phyloP scores from a whole-genome alignment of 1,140 invertebrate species.

The Archivesica marissinica region DNA sequence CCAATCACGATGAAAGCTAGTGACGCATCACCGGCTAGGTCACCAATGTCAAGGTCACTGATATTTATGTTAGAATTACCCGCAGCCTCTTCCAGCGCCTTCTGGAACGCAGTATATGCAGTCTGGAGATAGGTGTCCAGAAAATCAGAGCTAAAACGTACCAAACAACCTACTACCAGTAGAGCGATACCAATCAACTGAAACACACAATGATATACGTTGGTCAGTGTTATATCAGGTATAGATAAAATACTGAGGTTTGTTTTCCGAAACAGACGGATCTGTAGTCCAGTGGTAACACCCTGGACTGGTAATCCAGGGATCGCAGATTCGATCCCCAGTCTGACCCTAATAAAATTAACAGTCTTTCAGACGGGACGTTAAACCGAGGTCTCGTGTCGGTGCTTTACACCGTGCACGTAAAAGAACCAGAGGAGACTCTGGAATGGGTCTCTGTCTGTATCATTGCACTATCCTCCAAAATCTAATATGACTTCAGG shows the following conservation, averaged over 20 bases:
- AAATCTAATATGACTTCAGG: too few species aligned
- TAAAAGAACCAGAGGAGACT: too few species aligned
- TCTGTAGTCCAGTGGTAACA: neutral
- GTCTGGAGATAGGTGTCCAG: constrained; percentile 54
- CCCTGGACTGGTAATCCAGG: neutral
- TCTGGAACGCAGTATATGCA: constrained; percentile 54
- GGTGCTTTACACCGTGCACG: too few species aligned
- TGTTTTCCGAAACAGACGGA: neutral
- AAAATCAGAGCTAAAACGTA: constrained; percentile 57
- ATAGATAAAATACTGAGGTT: neutral
- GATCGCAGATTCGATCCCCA: neutral
- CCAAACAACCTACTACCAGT: constrained; percentile 62
- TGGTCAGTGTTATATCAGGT: neutral
- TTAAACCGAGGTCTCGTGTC: neutral
- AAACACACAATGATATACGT: neutral
- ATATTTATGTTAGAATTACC: neutral
- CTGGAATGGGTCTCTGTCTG: too few species aligned
- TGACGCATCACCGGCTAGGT: constrained; percentile 56
- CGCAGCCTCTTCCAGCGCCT: constrained; percentile 40
- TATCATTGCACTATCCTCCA: too few species aligned
- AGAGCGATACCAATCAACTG: constrained; percentile 67
- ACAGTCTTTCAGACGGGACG: neutral
- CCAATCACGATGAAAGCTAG: constrained; percentile 67
- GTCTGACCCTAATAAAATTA: neutral
- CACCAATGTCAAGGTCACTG: constrained; percentile 62